These are phyloP conservation scores for Macrosiphum euphorbiae DNA, from an alignment of 2,888 invertebrate genomes.

Conservation along the genomic window DNA sequence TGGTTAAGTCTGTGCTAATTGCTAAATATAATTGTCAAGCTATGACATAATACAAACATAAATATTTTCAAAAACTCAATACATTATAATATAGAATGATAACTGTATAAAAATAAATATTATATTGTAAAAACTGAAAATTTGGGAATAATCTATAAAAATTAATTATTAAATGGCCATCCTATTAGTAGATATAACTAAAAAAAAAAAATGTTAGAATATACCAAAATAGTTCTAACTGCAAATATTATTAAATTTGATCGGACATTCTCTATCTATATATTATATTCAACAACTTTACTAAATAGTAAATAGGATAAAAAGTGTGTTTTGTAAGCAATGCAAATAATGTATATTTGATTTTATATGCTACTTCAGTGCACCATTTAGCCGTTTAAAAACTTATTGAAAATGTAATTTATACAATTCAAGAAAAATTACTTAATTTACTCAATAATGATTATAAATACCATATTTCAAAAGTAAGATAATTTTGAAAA, in stretches of 20 bases:
- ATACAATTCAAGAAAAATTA: neutral
- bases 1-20: slow-evolving; percentile 48
- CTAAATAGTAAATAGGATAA: slow-evolving; percentile 8
- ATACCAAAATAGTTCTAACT: neutral
- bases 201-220: slow-evolving; percentile 2
- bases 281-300: neutral
- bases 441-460: neutral
- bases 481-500: neutral
- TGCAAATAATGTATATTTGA: slow-evolving; percentile 5
- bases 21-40: slow-evolving; percentile 34
- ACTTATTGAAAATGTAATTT: neutral
- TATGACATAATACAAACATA: slow-evolving; percentile 34
- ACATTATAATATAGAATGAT: slow-evolving; percentile 46
- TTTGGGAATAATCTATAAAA: slow-evolving; percentile 45
- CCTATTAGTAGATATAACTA: neutral
- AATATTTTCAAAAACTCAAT: slow-evolving; percentile 27
- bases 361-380: neutral
- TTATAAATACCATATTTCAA: slow-evolving; percentile 5
- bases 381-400: neutral
- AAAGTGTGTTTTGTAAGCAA: neutral
- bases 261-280: slow-evolving; percentile 17
- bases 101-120: slow-evolving; percentile 56
- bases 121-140: slow-evolving; percentile 45
- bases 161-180: neutral
- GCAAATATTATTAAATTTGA: slow-evolving; percentile 38